Base-by-base conservation (phyloP, 2,888 invertebrate genomes). In the Gastrophysa polygoni region DNA sequence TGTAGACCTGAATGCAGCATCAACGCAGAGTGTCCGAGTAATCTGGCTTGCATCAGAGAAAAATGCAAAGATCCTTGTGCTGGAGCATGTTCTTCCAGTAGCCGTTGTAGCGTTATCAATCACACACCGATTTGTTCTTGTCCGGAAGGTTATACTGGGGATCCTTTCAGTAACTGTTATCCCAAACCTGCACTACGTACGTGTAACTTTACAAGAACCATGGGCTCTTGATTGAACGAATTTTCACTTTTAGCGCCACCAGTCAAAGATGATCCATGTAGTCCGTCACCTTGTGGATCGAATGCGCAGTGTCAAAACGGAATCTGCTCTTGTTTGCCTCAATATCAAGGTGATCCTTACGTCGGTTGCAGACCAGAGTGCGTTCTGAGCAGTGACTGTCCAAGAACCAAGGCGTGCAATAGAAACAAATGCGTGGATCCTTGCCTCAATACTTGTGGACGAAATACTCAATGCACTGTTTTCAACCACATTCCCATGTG, bases 331-430 rank as follows among this genome's bases (percentile, higher is more conserved):
- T 94, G 93, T 78, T 77, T 90, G 38, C 83, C 87, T 1, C 89
- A 91, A 73, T 92, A 89, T 74, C 86, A 87, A 67, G 93, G 93
- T 28, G 90, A 93, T 81, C 92, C 93, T 0, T 91, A 90, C 71
- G 78, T 86, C 47, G 90, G 89, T 46, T 93, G 93, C 77, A 85
- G 91, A 69, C 93, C 93, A 3, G 92, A 93, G 81, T 93, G 93
- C 80, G 86, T 91, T n/a, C 81, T 91, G 3, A 92, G 89, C 75
- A 81, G 84, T 10, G 92, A 93, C 72, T 93, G 93, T 79, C 82
- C 88, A 20, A 85, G 86, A 71, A 84, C 88, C 75, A 86, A 85
- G 75, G 89, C 92, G 64, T 93, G 92, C 74, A 82, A 87, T 1
- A 83, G 84, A 71, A 90, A 89, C 75, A 91, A 92, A 80, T 94